Percentiles rank a stretch among this genome's conserved stretches.
phyloP scores from a whole-genome alignment of 2,797 vertebrate genomes.

The Amblyraja radiata region DNA sequence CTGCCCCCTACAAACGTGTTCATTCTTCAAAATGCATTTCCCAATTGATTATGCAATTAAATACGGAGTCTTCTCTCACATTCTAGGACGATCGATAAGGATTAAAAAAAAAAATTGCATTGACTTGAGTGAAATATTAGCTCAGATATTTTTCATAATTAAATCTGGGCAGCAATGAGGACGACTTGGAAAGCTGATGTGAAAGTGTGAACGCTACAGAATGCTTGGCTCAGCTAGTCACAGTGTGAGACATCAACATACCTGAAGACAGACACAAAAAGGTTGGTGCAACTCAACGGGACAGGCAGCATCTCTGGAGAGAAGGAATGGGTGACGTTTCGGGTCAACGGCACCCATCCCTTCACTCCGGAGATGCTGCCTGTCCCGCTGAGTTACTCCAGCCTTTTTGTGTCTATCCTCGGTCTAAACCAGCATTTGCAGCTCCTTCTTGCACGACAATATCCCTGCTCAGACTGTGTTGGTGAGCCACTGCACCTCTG shows the following conservation, averaged over 20 bases:
- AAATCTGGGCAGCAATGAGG: background rate
- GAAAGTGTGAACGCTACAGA: background rate
- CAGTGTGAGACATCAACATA: background rate
- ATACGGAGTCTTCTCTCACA: background rate
- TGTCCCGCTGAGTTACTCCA: too few relatives aligned
- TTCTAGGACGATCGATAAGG: background rate
- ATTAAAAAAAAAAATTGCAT: background rate
- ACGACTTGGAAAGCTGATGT: background rate
- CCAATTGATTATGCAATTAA: background rate
- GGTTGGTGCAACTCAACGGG: too few relatives aligned
- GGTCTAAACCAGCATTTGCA: too few relatives aligned
- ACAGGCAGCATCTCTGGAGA: too few relatives aligned
- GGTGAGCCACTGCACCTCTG: too few relatives aligned
- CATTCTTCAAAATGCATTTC: background rate
- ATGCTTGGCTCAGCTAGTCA: background rate
- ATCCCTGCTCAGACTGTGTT: too few relatives aligned
- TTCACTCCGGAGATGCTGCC: too few relatives aligned
- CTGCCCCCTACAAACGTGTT: background rate
- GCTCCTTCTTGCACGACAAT: too few relatives aligned
- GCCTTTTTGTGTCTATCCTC: too few relatives aligned
- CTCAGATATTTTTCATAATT: background rate
- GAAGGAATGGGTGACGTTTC: too few relatives aligned
- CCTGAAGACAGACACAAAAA: background rate
- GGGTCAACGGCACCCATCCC: too few relatives aligned
- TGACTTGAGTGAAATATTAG: background rate